phyloP scores from a whole-genome alignment of 2,888 invertebrate species.

The Oxyscelio sp. region DNA sequence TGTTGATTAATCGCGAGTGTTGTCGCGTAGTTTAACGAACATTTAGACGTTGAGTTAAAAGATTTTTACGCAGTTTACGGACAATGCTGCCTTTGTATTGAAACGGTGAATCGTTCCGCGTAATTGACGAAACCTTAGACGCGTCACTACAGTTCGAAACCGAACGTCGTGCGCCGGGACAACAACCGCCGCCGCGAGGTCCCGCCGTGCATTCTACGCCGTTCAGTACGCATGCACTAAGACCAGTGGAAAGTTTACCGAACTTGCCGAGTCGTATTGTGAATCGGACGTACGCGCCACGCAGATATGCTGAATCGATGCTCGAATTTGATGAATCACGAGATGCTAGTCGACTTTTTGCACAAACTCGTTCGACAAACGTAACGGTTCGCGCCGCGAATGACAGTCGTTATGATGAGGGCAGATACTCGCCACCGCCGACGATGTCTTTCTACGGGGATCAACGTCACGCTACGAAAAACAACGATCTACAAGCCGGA shows the following conservation, averaged over 20 bases:
- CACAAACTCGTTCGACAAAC: background rate
- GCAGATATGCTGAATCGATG: background rate
- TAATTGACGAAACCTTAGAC: background rate
- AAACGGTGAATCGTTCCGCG: background rate
- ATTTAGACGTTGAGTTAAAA: too few species aligned
- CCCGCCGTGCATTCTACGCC: conserved; percentile 9
- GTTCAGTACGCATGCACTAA: background rate
- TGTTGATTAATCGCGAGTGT: too few species aligned
- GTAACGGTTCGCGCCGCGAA: background rate
- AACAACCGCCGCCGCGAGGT: background rate
- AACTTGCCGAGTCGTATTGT: background rate
- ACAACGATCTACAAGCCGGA: background rate
- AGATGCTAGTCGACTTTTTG: background rate
- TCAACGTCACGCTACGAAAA: background rate
- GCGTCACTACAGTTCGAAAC: too few species aligned
- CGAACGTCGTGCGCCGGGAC: background rate
- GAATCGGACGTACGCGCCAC: background rate
- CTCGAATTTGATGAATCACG: background rate
- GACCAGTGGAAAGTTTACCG: background rate
- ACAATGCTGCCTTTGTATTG: background rate
- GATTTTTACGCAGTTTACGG: background rate
- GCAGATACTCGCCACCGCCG: background rate
- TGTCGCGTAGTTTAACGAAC: too few species aligned
- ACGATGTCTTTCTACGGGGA: conserved; percentile 8
- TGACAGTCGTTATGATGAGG: background rate